These are phyloP conservation scores for Nothoprocta pentlandii DNA, from an alignment of 2,113 vertebrate species.

Conservation along the genomic window DNA sequence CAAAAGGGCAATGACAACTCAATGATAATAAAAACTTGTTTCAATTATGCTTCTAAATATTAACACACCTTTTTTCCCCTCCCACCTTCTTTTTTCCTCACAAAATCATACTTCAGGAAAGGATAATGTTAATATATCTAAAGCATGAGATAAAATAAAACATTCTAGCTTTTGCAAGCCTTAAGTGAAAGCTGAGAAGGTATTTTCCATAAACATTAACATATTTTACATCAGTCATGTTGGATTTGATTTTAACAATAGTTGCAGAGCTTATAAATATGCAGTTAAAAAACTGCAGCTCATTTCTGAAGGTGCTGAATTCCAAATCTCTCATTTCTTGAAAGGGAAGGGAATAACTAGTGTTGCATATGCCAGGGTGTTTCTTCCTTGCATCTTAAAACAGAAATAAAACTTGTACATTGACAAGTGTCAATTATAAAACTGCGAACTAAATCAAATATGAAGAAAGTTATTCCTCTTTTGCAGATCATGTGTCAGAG, in stretches of 20 bases:
- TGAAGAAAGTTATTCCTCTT: slow-evolving; percentile 36
- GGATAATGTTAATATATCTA: slow-evolving; percentile 15
- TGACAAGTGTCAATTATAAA: slow-evolving; percentile 67
- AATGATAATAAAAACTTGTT: neutral
- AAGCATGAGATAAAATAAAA: neutral
- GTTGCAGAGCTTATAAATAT: slow-evolving; percentile 62
- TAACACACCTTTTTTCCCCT: neutral
- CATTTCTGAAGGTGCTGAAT: slow-evolving; percentile 56
- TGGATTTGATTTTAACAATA: slow-evolving; percentile 51
- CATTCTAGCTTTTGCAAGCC: neutral
- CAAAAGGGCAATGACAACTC: neutral
- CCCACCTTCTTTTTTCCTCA: neutral
- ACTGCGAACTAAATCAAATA: slow-evolving; percentile 44
- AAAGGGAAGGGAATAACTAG: slow-evolving; percentile 59
- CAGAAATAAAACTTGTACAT: slow-evolving; percentile 36
- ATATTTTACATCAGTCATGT: neutral
- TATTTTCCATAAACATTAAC: slow-evolving; percentile 45
- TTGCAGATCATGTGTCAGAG: neutral
- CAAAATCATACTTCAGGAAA: neutral
- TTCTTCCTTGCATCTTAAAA: slow-evolving; percentile 64
- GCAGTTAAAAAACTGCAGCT: slow-evolving; percentile 43
- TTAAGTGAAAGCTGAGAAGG: slow-evolving; percentile 14
- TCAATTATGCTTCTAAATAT: neutral
- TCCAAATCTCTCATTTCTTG: slow-evolving; percentile 38
- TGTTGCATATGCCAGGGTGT: slow-evolving; percentile 45